phyloP scores from a whole-genome alignment of 2,888 invertebrate genomes.

The Anagyrus pseudococci region DNA sequence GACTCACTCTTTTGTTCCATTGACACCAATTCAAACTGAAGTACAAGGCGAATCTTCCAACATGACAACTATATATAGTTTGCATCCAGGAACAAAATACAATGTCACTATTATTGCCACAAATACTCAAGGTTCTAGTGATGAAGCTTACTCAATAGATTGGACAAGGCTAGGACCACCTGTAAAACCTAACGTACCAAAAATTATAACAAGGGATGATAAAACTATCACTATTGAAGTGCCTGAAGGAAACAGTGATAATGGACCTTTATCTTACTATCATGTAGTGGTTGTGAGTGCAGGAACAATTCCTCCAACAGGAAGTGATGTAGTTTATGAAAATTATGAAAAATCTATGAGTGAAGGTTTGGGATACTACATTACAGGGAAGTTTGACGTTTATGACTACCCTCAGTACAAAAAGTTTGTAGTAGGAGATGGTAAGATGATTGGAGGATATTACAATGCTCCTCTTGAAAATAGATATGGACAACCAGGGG shows the following conservation, averaged over 20 bases:
- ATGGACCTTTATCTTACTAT: slow-evolving; percentile 80
- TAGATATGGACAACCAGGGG: slow-evolving; percentile 53
- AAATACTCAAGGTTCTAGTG: slow-evolving; percentile 69
- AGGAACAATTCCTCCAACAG: slow-evolving; percentile 69
- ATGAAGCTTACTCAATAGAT: slow-evolving; percentile 65
- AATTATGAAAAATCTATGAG: slow-evolving; percentile 72
- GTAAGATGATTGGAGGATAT: slow-evolving; percentile 74
- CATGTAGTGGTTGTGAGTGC: slow-evolving; percentile 76
- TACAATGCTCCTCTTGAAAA: slow-evolving; percentile 77
- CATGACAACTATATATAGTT: slow-evolving; percentile 56
- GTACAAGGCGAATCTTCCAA: slow-evolving; percentile 55
- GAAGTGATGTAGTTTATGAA: slow-evolving; percentile 64
- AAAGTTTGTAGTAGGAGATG: slow-evolving; percentile 81
- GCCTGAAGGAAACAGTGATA: slow-evolving; percentile 73
- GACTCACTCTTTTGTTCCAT: slow-evolving; percentile 49
- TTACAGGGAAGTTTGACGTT: slow-evolving; percentile 80
- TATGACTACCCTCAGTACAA: slow-evolving; percentile 63
- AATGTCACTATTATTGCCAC: slow-evolving; percentile 75
- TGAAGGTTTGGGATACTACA: slow-evolving; percentile 79
- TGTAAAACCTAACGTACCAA: slow-evolving; percentile 70
- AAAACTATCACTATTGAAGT: slow-evolving; percentile 73
- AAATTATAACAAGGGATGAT: slow-evolving; percentile 68
- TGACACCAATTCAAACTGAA: slow-evolving; percentile 51
- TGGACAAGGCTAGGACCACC: slow-evolving; percentile 80
- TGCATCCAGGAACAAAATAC: slow-evolving; percentile 80